These are phyloP conservation scores for Pipistrellus pipistrellus DNA, from an alignment of 2,797 vertebrate species.

Conservation along the genomic window DNA sequence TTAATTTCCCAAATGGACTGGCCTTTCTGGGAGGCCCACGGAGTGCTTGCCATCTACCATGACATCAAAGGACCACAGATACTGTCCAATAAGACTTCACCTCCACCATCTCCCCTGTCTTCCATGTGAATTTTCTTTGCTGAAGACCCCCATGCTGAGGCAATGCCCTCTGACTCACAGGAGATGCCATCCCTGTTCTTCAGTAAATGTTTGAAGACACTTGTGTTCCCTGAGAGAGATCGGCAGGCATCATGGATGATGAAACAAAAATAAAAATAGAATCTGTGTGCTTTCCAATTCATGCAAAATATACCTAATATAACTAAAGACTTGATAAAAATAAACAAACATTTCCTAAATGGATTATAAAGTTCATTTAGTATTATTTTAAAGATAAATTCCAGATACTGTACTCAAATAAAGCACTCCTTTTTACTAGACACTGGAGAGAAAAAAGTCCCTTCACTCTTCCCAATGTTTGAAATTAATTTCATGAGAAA, in stretches of 20 bases:
- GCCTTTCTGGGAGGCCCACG: constrained; percentile 24
- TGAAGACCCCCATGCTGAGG: neutral
- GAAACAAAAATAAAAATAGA: neutral
- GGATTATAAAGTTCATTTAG: neutral
- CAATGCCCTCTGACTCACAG: neutral
- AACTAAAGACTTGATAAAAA: constrained; percentile 10
- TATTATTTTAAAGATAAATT: neutral
- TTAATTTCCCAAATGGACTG: constrained; percentile 59
- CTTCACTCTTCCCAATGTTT: neutral
- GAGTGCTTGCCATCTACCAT: constrained; percentile 12
- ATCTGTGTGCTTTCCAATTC: neutral
- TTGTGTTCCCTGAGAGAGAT: neutral
- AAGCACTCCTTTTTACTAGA: neutral
- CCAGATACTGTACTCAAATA: neutral
- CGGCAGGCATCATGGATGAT: neutral
- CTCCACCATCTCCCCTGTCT: neutral
- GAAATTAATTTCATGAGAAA: neutral
- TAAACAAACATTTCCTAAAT: neutral
- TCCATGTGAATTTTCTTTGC: neutral
- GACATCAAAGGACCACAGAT: constrained; percentile 3
- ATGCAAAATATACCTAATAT: neutral
- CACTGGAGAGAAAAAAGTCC: neutral
- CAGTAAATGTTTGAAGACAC: neutral
- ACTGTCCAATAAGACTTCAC: neutral
- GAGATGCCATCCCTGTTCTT: neutral